phyloP scores from a whole-genome alignment of 1,140 invertebrate species.

The Belonocnema kinseyi region DNA sequence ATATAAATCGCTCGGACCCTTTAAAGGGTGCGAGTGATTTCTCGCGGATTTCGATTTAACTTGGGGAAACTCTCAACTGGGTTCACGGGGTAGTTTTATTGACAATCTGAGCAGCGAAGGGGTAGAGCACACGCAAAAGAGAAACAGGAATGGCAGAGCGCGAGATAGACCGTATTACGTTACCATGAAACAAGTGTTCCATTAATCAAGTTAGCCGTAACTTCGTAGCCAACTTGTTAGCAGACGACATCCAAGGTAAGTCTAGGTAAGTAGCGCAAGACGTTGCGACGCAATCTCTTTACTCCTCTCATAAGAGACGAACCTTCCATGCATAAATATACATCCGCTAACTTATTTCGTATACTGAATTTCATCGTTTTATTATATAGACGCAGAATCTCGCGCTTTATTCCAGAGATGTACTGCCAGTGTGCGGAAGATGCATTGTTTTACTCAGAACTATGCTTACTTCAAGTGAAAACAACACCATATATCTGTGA shows the following conservation, averaged over 20 bases:
- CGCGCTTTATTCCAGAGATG: background rate
- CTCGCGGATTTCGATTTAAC: constrained; percentile 52
- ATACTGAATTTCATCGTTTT: constrained; percentile 9
- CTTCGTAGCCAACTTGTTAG: constrained; percentile 53
- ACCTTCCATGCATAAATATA: constrained; percentile 50
- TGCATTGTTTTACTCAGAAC: no score
- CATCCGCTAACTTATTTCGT: constrained; percentile 1
- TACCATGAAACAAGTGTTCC: constrained; percentile 60
- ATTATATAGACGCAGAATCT: background rate
- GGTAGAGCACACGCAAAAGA: constrained; percentile 40
- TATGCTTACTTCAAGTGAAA: no score
- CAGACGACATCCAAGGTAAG: constrained; percentile 44
- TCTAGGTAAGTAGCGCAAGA: constrained; percentile 45
- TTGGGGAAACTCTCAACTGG: constrained; percentile 43
- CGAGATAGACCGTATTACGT: constrained; percentile 51
- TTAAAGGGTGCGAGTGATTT: constrained; percentile 22
- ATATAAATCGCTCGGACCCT: no score
- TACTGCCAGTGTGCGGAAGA: no score
- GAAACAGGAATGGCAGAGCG: constrained; percentile 35
- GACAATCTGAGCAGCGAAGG: constrained; percentile 42
- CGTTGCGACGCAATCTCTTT: constrained; percentile 22
- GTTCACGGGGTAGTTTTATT: constrained; percentile 45
- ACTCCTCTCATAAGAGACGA: background rate
- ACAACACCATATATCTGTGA: no score
- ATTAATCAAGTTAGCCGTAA: constrained; percentile 62